These are phyloP conservation scores for Hyphantria cunea DNA, from an alignment of 1,140 invertebrate species.

Conservation along the genomic window DNA sequence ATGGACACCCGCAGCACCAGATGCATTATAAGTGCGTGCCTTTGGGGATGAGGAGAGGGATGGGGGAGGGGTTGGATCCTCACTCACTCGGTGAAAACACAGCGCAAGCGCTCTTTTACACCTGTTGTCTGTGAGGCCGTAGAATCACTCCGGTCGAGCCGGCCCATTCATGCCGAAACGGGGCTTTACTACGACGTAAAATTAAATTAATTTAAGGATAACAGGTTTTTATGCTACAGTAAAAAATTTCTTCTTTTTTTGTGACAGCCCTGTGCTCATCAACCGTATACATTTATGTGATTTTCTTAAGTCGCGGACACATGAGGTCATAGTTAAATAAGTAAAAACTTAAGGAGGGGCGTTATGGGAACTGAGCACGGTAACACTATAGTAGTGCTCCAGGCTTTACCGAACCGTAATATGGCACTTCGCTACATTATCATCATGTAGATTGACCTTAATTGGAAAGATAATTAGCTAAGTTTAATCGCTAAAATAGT, in stretches of 20 bases:
- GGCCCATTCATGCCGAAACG: too few relatives aligned
- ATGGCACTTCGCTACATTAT: constrained; percentile 62
- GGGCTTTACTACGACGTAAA: too few relatives aligned
- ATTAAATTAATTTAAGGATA: too few relatives aligned
- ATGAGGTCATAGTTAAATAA: constrained; percentile 81
- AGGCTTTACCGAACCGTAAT: constrained; percentile 70
- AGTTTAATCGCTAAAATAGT: constrained; percentile 28
- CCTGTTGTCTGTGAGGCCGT: too few relatives aligned
- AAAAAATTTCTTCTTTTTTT: neutral
- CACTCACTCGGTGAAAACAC: too few relatives aligned
- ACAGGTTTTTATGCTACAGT: too few relatives aligned
- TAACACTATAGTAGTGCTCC: constrained; percentile 75
- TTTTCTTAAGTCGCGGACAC: constrained; percentile 81
- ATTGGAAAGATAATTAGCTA: constrained; percentile 34
- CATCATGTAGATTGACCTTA: constrained; percentile 40
- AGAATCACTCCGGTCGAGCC: too few relatives aligned
- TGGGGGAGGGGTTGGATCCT: too few relatives aligned
- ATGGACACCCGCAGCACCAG: too few relatives aligned
- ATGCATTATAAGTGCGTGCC: too few relatives aligned
- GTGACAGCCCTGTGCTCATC: constrained; percentile 54
- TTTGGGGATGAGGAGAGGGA: too few relatives aligned
- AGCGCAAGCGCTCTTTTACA: too few relatives aligned
- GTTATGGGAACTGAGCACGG: constrained; percentile 82
- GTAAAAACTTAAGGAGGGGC: constrained; percentile 79
- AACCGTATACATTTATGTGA: constrained; percentile 65